Conservation (phyloP, 2,113 vertebrate species). For the Dendrocopos noguchii region DNA sequence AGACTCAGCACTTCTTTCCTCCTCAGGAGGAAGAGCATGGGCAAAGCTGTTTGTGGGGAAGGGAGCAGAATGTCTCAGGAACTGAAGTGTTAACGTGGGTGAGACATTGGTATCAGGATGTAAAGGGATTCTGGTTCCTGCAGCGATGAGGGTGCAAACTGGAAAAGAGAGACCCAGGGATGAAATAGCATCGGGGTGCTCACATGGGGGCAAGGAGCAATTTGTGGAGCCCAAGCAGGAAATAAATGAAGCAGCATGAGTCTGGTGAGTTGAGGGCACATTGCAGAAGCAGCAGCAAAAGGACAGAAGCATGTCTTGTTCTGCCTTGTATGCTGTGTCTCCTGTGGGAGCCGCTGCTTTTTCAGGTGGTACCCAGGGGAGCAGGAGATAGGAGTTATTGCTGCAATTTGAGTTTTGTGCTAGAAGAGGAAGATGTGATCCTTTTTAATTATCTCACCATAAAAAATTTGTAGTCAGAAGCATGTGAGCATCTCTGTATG, state of each 20-base stretch:
- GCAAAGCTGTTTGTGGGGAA: neutral
- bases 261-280: neutral
- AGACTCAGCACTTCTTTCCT: neutral
- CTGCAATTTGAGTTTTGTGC: neutral
- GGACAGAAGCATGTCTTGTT: neutral
- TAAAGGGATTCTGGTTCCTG: neutral
- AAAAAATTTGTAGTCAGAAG: neutral
- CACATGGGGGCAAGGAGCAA: neutral
- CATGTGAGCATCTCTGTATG: neutral
- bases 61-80: neutral
- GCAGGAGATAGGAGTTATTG: neutral
- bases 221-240: neutral
- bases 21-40: neutral
- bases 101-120: neutral
- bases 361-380: neutral
- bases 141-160: neutral
- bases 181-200: neutral
- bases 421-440: neutral
- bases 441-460: neutral
- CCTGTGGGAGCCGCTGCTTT: neutral
- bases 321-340: neutral
- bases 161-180: accelerated
- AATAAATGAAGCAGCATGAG: neutral
- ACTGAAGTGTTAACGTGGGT: neutral
- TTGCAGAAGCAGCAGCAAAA: neutral